These are phyloP conservation scores for Acrocera orbiculus DNA, from an alignment of 2,888 invertebrate species.

Conservation along the genomic window DNA sequence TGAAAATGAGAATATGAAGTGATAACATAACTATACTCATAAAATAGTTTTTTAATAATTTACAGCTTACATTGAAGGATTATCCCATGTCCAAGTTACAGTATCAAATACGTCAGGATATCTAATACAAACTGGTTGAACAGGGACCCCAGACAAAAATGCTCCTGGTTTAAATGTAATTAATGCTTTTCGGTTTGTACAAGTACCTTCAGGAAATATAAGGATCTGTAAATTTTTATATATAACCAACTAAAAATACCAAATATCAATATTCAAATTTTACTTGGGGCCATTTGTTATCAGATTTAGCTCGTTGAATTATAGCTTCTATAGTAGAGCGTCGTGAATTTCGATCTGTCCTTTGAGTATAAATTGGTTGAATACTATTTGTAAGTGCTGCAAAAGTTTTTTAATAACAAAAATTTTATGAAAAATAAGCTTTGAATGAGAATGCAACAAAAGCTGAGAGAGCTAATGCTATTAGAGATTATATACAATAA, in stretches of 20 bases:
- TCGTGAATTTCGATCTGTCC: conserved; percentile 83
- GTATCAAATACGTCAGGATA: conserved; percentile 82
- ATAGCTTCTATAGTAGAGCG: conserved; percentile 83
- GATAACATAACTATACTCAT: no score
- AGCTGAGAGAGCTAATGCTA: no score
- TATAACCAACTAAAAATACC: conserved; percentile 2
- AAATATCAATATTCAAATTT: background rate
- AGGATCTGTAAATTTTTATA: conserved; percentile 44
- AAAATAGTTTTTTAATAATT: no score
- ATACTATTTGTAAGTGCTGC: conserved; percentile 80
- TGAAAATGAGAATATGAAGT: no score
- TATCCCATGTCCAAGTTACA: conserved; percentile 90
- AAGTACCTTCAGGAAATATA: conserved; percentile 93
- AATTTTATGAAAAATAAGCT: no score
- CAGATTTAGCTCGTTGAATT: conserved; percentile 62
- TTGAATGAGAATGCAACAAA: no score
- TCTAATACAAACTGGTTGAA: conserved; percentile 82
- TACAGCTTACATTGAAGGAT: conserved; percentile 75
- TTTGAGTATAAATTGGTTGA: conserved; percentile 86
- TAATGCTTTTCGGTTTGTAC: conserved; percentile 81
- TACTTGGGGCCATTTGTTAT: conserved; percentile 79
- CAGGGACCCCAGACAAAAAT: conserved; percentile 88
- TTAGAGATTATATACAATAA: no score
- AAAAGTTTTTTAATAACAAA: conserved; percentile 15
- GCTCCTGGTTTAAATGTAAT: conserved; percentile 84